These are phyloP conservation scores for Diprion similis DNA, from an alignment of 1,140 invertebrate species.

Conservation along the genomic window DNA sequence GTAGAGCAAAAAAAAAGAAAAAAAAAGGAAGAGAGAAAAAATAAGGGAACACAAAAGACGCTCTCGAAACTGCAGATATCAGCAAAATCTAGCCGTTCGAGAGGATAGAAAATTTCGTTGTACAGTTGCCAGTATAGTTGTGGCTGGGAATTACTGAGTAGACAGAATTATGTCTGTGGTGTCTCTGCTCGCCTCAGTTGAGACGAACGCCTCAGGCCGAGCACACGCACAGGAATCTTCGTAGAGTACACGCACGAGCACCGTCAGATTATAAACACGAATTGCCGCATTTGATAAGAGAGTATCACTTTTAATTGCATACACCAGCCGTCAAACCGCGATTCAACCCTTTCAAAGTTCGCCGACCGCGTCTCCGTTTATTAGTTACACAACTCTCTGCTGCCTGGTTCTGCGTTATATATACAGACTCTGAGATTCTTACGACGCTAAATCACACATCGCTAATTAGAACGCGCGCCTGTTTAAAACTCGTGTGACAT, in stretches of 20 bases:
- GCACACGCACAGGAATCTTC: conserved; percentile 43
- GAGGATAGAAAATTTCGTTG: conserved; percentile 11
- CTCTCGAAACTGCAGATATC: conserved; percentile 23
- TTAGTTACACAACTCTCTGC: too few species aligned
- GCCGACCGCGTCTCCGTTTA: background rate
- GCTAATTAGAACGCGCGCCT: too few species aligned
- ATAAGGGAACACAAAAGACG: conserved; percentile 31
- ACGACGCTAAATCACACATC: too few species aligned
- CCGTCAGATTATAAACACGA: background rate
- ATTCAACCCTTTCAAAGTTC: background rate
- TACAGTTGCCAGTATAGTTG: conserved; percentile 26
- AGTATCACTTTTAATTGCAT: background rate
- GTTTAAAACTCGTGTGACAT: background rate
- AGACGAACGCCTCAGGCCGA: conserved; percentile 57
- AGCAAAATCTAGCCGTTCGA: conserved; percentile 8
- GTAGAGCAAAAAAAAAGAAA: conserved; percentile 21
- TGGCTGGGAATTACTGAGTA: conserved; percentile 60
- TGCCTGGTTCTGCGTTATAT: too few species aligned
- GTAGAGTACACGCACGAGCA: conserved; percentile 1
- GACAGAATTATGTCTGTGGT: conserved; percentile 61
- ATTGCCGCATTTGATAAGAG: background rate
- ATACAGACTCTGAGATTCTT: too few species aligned
- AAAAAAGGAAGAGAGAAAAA: background rate
- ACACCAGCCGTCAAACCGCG: background rate
- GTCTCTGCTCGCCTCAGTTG: conserved; percentile 56